Evolutionary conservation across 2,113 vertebrate genomes (phyloP).

Genomic region (Oxyruncus cristatus): DNA sequence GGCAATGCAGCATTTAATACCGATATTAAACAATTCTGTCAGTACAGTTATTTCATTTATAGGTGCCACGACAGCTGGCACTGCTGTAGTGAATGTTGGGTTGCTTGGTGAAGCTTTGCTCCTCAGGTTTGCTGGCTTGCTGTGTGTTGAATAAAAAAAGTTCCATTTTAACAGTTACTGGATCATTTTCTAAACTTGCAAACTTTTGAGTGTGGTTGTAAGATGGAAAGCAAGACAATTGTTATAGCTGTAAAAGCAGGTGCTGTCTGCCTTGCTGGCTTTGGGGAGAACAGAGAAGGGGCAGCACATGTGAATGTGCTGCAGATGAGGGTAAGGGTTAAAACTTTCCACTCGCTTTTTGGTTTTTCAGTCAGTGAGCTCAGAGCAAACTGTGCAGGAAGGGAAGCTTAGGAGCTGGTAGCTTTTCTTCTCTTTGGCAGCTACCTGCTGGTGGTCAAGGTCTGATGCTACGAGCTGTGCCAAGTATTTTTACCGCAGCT

Average conservation of each 20-base stretch:
- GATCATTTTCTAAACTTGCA: neutral
- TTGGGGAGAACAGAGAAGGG: neutral
- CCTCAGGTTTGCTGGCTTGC: neutral
- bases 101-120: neutral
- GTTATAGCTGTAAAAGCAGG: neutral
- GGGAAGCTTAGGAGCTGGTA: neutral
- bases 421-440: neutral
- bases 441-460: neutral
- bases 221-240: neutral
- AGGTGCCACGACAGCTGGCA: neutral
- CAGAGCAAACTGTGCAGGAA: neutral
- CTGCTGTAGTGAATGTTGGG: fast-evolving
- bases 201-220: neutral
- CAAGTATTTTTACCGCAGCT: neutral
- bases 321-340: neutral
- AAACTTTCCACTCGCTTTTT: neutral
- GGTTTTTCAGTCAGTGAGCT: neutral
- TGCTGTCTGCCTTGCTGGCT: neutral
- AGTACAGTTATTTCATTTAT: neutral
- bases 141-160: neutral
- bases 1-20: neutral
- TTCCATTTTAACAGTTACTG: neutral
- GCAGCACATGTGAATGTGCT: neutral
- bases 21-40: neutral
- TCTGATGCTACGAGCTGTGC: neutral